Base-by-base conservation (phyloP, 2,888 invertebrate species). In the Heteromurus nitidus region DNA sequence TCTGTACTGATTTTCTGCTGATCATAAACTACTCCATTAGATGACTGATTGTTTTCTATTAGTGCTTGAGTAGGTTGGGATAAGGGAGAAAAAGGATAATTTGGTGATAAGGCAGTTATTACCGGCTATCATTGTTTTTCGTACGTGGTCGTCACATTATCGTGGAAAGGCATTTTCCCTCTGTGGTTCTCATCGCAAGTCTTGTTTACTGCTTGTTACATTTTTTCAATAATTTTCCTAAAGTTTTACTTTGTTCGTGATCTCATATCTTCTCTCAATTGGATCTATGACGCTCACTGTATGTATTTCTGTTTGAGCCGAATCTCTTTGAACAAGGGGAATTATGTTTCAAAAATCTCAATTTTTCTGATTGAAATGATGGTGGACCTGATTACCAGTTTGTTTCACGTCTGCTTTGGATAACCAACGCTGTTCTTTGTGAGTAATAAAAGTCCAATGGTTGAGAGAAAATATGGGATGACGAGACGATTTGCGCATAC, bases 21-120 rank as follows among this genome's bases (percentile, higher is more conserved):
- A 73, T 64, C 62, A 55, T 55, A 75, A 75, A 75, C 75, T 67
- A 42, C 75, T 75, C 65, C 75, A 75, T 75, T 67, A 74, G 64
- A 64, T 20, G 60, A 60, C 28, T 47, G 72, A 72, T 72, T 72
- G 60, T 28, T 64, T 73, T 50, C n/a, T 5, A 26, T 47, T 72
- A 24, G 16, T 36, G 26, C 31, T 60, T 62, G 47, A 28, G 36
- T 47, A 36, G 64, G 36, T 16, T 50, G 53, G 18, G 30, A 30
- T 50, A 36, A 65, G 30, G 58, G 67, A 31, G 74, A 67, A 36
- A 62, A 18, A 62, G 1, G 62, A n/a, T 75, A 75, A 58, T 67
- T 67, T 75, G 75, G 75, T 74, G 74, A 74, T 64, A 74, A 74
- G 74, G 64, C 31, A 22, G 64, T 55, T 58, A 75, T 75, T 75